phyloP scores from a whole-genome alignment of 2,113 vertebrate genomes.

The Falcunculus frontatus region DNA sequence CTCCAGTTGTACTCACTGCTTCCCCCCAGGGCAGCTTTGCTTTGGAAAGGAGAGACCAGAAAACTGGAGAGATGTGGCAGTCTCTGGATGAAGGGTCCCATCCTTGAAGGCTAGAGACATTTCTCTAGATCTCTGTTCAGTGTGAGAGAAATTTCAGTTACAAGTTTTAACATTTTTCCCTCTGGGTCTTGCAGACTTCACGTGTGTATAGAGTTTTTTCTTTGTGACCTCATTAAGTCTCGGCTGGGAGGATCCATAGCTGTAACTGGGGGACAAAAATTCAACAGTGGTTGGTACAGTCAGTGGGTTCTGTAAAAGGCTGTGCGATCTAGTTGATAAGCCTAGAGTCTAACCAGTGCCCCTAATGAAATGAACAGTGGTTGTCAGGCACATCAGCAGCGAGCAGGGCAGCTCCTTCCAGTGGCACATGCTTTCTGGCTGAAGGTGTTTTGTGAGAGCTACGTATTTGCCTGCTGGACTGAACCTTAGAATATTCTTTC shows the following conservation, averaged over 20 bases:
- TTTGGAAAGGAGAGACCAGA: not conserved
- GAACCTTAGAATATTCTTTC: not conserved
- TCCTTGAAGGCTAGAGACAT: not conserved
- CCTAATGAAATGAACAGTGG: not conserved
- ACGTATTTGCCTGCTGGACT: not conserved
- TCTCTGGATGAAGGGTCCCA: not conserved
- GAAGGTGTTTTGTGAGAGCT: not conserved
- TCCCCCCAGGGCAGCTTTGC: not conserved
- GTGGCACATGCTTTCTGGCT: not conserved
- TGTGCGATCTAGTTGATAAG: not conserved
- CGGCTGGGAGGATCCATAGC: rapidly evolving
- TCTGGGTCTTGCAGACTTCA: not conserved
- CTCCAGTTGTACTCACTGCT: not conserved
- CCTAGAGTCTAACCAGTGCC: not conserved
- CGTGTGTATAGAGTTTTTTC: not conserved
- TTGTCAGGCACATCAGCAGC: not conserved
- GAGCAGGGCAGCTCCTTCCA: not conserved
- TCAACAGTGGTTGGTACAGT: not conserved
- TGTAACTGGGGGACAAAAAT: not conserved
- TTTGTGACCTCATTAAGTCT: not conserved
- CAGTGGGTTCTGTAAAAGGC: not conserved
- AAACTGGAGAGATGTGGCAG: not conserved
- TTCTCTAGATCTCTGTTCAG: not conserved
- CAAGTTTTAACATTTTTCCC: not conserved
- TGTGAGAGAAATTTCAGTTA: not conserved